Evolutionary conservation across 2,888 invertebrate species (phyloP), one percentile per base, ranked within the genome.

Genomic region (Drosophila antonietae): DNA sequence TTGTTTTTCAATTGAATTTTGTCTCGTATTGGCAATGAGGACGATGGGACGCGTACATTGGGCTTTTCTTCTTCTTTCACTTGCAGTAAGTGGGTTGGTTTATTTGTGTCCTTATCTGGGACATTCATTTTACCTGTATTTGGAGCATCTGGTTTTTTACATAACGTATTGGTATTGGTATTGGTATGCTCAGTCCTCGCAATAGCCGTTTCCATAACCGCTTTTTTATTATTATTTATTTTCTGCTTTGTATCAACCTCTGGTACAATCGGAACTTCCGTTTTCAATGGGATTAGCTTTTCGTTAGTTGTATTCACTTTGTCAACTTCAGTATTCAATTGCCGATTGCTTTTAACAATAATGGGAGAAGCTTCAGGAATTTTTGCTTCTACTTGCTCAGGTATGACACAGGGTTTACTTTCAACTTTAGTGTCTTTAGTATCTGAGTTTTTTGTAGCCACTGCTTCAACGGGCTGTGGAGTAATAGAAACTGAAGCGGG

Each of bases 31-130:
- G 87, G 75, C 23, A 81, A 58, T 3, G 73, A 41, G 18, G 78
- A 33, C 1, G 82, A 44, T 0, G 77, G 47, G 2, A 59, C 68
- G 7, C 71, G 71, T 1, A 80, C 39, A 58, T 80, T 84, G 1
- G 87, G 46, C 68, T 89, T 86, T 1, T 90, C 91, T 66, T 91
- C 90, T 59, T 90, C 91, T 44, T 91, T 91, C 4, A 91, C 87
- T 73, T 91, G 89, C 35, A 91, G 76, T 23, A 87, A 78, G 18
- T 78, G 83, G 6, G 75, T 46, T 18, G 75, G 33, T 14, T 81
- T 77, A 9, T 60, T 49, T 2, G 47, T 14, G 6, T 81, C 88
- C 41, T 80, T 87, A 12, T 85, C 85, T 0, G 55, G 14, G 8
- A 39, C 49, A 1, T 75, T 78, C 14, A 68, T 43, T 59, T 83